phyloP scores from a whole-genome alignment of 2,797 vertebrate species.

The Squalus acanthias region DNA sequence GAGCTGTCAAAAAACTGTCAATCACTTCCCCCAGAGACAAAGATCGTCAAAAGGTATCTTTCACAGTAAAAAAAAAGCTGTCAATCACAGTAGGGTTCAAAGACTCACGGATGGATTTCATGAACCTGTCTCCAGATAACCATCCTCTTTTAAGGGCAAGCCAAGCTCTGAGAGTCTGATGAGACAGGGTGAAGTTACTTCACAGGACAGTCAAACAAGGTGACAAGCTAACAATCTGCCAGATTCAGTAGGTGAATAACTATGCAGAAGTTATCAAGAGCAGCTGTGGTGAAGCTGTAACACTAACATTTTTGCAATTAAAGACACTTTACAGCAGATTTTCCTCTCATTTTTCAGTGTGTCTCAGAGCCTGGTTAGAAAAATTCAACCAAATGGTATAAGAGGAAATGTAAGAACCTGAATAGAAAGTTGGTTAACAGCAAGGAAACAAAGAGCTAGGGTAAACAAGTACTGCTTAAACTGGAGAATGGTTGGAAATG shows the following conservation, averaged over 20 bases:
- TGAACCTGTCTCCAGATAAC: too few relatives aligned
- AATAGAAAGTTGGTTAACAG: neutral
- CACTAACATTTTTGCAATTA: neutral
- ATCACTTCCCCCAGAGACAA: too few relatives aligned
- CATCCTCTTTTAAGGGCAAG: too few relatives aligned
- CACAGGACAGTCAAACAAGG: neutral
- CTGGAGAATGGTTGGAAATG: neutral
- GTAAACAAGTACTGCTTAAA: neutral
- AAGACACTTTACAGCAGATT: neutral
- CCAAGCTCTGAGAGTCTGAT: neutral
- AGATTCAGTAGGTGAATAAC: neutral
- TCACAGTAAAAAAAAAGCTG: neutral
- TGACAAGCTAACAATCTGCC: neutral
- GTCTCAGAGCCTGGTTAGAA: neutral
- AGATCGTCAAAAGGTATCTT: neutral
- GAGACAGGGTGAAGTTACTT: neutral
- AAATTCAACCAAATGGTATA: neutral
- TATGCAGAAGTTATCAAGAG: neutral
- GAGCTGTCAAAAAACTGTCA: too few relatives aligned
- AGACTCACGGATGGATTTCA: too few relatives aligned
- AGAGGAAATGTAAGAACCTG: neutral
- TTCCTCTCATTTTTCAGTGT: neutral
- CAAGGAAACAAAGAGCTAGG: neutral
- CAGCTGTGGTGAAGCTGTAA: neutral
- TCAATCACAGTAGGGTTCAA: neutral